Conservation (phyloP, 2,797 vertebrate genomes). For the Myiotriccus ornatus region DNA sequence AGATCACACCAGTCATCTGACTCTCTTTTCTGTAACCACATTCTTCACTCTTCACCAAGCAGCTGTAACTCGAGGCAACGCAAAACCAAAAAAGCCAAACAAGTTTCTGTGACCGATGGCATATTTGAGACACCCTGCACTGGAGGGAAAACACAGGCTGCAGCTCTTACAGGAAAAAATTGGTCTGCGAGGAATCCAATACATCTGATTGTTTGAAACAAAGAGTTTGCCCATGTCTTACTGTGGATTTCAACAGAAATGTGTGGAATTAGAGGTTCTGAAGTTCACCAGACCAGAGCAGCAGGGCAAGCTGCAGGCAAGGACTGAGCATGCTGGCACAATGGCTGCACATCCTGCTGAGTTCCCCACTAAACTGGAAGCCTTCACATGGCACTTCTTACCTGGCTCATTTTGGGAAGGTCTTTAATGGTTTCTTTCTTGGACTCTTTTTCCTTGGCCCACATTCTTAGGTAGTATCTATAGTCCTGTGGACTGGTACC, state of each 20-base stretch:
- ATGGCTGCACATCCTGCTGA: neutral
- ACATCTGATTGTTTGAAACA: neutral
- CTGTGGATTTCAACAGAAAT: neutral
- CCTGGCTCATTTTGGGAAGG: constrained; percentile 97
- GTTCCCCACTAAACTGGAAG: neutral
- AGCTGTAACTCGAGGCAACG: neutral
- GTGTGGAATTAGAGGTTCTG: neutral
- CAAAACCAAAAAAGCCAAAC: neutral
- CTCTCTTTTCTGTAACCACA: neutral
- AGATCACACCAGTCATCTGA: neutral
- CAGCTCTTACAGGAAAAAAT: neutral
- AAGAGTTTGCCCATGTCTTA: neutral
- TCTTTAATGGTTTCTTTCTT: constrained; percentile 94
- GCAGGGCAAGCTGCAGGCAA: neutral
- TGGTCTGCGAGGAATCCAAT: neutral
- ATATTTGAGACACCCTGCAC: neutral
- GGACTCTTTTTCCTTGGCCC: constrained; percentile 91
- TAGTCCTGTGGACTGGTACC: constrained; percentile 86
- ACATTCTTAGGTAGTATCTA: constrained; percentile 91
- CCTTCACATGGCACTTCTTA: constrained; percentile 56
- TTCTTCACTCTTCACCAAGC: neutral
- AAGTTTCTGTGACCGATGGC: neutral
- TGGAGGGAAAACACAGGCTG: neutral
- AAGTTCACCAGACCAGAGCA: neutral
- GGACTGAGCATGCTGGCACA: neutral